Percentiles rank a stretch among this genome's conserved stretches.
Evolutionary conservation across 2,113 vertebrate genomes (phyloP).

Genomic region (human (Homo sapiens)): GRCh38 chr4:100814501-100815000

Average conservation of each 20-base stretch:
- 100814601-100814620: constrained; percentile 49
- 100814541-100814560: constrained; percentile 43
- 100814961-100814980: not conserved
- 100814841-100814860: not conserved
- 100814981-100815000: not conserved
- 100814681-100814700: not conserved
- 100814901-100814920: not conserved
- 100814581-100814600: not conserved
- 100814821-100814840: not conserved
- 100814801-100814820: constrained; percentile 17
- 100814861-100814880: not conserved
- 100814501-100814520: constrained; percentile 1
- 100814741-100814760: not conserved
- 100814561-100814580: constrained; percentile 41
- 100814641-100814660: constrained; percentile 11
- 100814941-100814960: not conserved
- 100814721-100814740: not conserved
- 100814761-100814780: constrained; percentile 22
- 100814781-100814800: constrained; percentile 24
- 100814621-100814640: constrained; percentile 28
- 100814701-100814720: not conserved
- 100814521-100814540: constrained; percentile 39
- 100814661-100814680: constrained; percentile 16
- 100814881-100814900: not conserved
- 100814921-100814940: not conserved